Evolutionary conservation across 2,113 vertebrate species (phyloP), one percentile per base, ranked within the genome.

Genomic region (Elgaria multicarinata): DNA sequence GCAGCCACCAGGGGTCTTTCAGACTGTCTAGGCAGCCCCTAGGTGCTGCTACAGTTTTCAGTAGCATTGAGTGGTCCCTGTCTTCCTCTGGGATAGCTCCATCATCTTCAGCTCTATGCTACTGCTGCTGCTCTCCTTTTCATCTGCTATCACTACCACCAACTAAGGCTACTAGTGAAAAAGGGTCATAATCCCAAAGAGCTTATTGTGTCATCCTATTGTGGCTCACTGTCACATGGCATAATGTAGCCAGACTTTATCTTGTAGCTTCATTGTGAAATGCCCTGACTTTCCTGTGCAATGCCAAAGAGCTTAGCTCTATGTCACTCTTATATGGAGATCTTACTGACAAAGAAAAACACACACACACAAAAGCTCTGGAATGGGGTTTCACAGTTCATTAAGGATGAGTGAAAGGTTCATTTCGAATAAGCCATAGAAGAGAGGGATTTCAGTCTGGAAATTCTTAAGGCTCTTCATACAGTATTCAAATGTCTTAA

Each of bases 381-480:
- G 92, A 82, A 83, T 81, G 92, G 90, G 79, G 86, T 93, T 97
- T 97, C 94, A 93, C 94, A 94, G 94, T 92, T 93, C 94, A 93
- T 96, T 97, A 96, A 94, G 92, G 95, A 92, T 95, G 94, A 95
- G 87, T 96, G 94, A 93, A 94, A 94, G 80, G 90, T 91, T 96
- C 93, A 94, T 95, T 94, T 96, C 92, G 93, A 95, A 92, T 75
- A 88, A 93, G 87, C 92, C 93, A 92, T 76, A 93, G 92, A 92
- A 92, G 82, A 75, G 13, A 72, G 46, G 95, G 87, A 83, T 88
- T 89, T 94, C 90, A 88, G 87, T 71, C 88, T 90, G 92, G 66
- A 91, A 94, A 94, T 85, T 84, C 82, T 92, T 93, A 92, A 79
- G 84, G 85, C 79, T 92, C 85, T 46, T 82, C 92, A 78, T 88